A percentile compares a stretch with the other conserved stretches of the same genome.
Conservation (phyloP, 2,888 invertebrate species). For the Drosophila infuscata region DNA sequence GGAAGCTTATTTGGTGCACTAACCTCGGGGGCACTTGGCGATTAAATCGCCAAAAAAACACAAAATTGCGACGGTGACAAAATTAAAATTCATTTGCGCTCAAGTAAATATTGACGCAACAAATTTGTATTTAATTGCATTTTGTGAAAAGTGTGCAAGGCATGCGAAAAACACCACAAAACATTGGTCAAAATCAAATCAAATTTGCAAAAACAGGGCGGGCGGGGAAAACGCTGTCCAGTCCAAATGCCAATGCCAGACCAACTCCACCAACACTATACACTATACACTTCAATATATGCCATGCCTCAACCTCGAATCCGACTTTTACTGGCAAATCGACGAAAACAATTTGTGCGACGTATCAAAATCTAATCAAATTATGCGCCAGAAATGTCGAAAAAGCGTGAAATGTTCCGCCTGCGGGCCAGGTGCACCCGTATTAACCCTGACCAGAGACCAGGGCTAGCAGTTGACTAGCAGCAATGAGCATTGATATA, state of each 20-base stretch:
- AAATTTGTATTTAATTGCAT: constrained; percentile 80
- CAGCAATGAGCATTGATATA: constrained; percentile 7
- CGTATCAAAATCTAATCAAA: constrained; percentile 76
- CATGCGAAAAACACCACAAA: constrained; percentile 58
- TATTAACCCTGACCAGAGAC: constrained; percentile 52
- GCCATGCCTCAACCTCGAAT: constrained; percentile 1
- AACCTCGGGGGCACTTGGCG: constrained; percentile 65
- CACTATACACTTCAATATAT: constrained; percentile 11
- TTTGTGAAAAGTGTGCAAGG: constrained; percentile 47
- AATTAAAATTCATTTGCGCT: constrained; percentile 80
- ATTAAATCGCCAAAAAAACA: constrained; percentile 40
- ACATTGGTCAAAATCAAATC: constrained; percentile 71
- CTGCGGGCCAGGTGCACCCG: constrained; percentile 47
- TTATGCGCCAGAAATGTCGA: constrained; percentile 78
- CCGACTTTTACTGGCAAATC: constrained; percentile 31
- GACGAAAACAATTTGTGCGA: constrained; percentile 70
- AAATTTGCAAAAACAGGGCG: constrained; percentile 55
- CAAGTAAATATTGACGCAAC: constrained; percentile 81
- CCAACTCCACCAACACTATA: constrained; percentile 19
- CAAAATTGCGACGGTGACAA: constrained; percentile 53
- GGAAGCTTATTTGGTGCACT: constrained; percentile 17
- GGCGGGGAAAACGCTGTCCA: constrained; percentile 13
- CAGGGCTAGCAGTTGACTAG: not conserved
- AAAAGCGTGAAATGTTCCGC: constrained; percentile 75
- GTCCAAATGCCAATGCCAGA: constrained; percentile 45